Base-by-base conservation (phyloP, 2,113 vertebrate species). In the Alethe castanea region DNA sequence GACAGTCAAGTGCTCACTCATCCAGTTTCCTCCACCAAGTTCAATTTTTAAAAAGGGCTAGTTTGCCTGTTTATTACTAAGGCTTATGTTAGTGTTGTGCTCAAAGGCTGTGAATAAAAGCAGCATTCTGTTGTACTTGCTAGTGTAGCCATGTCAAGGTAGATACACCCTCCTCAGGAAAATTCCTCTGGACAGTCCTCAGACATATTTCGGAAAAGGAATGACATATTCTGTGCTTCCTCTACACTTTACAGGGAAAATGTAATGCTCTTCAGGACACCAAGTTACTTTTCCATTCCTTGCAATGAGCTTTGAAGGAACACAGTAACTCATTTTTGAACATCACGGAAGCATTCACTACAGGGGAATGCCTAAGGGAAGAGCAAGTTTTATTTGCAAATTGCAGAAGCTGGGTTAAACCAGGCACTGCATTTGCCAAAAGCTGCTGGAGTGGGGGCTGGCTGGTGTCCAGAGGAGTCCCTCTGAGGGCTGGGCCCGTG, bases 401-500 rank as follows among this genome's bases (percentile, higher is more conserved):
- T 40, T 73, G 29, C 69, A 77, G 26, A 38, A 86, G 74, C 31
- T 9, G 20, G 38, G 23, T 65, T 36, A 62, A 91, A 69, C 14
- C 35, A 83, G 42, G 26, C 4, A 4, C 11, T 59, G 31, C 1
- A 2, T n/a, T 38, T 81, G 77, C 47, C 47, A 84, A 70, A 84
- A 80, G 47, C 52, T 86, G 42, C 40, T 72, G 48, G n/a, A 69
- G 9, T 5, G 2, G 3, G 14, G 12, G 2, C 2, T 72, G 53
- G n/a, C 45, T 60, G 47, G 6, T 69, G 12, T 87, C 59, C 47
- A 82, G 59, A 62, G 61, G 80, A 33, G 24, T 42, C 19, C 12
- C 71, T 53, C 40, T 1, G 0, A 54, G 52, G 22, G 6, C 33
- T 52, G 60, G 12, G 13, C 5, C n/a, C 3, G 0, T 35, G 16